Base-by-base conservation (phyloP, 2,888 invertebrate genomes). In the Tipula helvola region DNA sequence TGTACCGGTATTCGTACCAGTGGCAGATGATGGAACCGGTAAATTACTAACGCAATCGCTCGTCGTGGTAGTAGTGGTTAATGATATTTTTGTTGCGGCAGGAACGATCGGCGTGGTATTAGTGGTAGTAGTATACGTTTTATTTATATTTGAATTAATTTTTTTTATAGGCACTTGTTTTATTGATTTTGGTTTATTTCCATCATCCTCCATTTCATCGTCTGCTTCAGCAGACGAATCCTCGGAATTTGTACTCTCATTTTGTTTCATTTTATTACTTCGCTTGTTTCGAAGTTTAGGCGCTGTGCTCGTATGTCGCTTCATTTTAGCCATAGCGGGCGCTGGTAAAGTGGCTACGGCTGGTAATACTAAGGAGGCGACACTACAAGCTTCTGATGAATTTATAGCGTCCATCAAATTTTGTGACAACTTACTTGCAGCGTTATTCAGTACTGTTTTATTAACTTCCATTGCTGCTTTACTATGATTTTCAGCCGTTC, bases 151-250 rank as follows among this genome's bases (percentile, higher is more conserved):
- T 84, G 84, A 84, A 84, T 84, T 84, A 39, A 84, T 39, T 84
- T 84, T 84, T n/a, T 84, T 84, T 39, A 84, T 84, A 84, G 84
- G 84, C 84, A 84, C 84, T 84, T 84, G 47, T 44, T 47, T 86
- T 86, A 86, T 86, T 47, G 36, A 36, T 84, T 84, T 84, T 1
- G 41, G 39, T 84, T 39, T 84, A 18, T 42, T 86, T 36, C 52
- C 52, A 10, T 87, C 87, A 5, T 87, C 87, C 83, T 94, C 94
- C 94, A 94, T 94, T 90, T 94, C 94, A 90, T 94, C 94, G 89
- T 94, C 94, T 39, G 94, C 94, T 89, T 94, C 94, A 0, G 94
- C 94, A 7, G 94, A 94, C 0, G 94, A 94, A 89, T 94, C 94
- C 89, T 94, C 94, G 0, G 92, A 92, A 92, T 88, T 91, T 91